Percentiles rank a stretch among this genome's conserved stretches.
These are phyloP conservation scores for Zaprionus africanus DNA, from an alignment of 1,140 invertebrate genomes.

Conservation along the genomic window DNA sequence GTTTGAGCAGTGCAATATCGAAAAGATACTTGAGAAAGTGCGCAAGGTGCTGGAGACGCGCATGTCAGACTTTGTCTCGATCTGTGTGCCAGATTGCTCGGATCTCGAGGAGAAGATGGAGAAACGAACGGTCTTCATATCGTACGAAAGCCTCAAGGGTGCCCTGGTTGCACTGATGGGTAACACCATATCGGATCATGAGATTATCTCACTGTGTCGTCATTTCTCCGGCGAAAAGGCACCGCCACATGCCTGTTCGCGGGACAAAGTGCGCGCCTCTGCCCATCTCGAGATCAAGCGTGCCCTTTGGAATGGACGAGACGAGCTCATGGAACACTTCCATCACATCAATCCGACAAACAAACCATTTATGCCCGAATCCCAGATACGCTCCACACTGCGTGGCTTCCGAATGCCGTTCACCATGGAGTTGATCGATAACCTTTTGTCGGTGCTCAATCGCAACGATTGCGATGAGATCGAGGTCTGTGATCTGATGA, in stretches of 20 bases:
- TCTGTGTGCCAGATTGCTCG: constrained; percentile 51
- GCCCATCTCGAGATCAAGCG: constrained; percentile 89
- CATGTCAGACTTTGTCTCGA: constrained; percentile 52
- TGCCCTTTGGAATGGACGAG: constrained; percentile 88
- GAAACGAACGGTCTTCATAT: constrained; percentile 46
- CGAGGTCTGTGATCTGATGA: constrained; percentile 77
- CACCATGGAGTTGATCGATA: constrained; percentile 87
- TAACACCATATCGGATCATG: constrained; percentile 90
- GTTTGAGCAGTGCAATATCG: constrained; percentile 89
- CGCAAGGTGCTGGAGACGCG: constrained; percentile 85
- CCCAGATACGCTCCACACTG: constrained; percentile 87
- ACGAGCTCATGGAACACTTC: constrained; percentile 88
- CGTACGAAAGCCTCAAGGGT: constrained; percentile 86
- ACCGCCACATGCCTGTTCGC: constrained; percentile 77
- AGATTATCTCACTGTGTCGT: constrained; percentile 90
- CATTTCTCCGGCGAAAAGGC: constrained; percentile 86
- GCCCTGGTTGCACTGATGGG: constrained; percentile 86
- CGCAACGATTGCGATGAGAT: constrained; percentile 88
- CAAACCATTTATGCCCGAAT: constrained; percentile 86
- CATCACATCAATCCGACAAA: constrained; percentile 86
- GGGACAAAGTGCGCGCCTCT: constrained; percentile 85
- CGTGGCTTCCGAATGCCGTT: constrained; percentile 88
- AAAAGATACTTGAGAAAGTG: constrained; percentile 89
- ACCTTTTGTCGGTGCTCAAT: constrained; percentile 87
- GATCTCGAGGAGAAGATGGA: constrained; percentile 56